phyloP scores from a whole-genome alignment of 37 sponge, comb jelly and placozoan species.

The Aplysina aerophoba region DNA sequence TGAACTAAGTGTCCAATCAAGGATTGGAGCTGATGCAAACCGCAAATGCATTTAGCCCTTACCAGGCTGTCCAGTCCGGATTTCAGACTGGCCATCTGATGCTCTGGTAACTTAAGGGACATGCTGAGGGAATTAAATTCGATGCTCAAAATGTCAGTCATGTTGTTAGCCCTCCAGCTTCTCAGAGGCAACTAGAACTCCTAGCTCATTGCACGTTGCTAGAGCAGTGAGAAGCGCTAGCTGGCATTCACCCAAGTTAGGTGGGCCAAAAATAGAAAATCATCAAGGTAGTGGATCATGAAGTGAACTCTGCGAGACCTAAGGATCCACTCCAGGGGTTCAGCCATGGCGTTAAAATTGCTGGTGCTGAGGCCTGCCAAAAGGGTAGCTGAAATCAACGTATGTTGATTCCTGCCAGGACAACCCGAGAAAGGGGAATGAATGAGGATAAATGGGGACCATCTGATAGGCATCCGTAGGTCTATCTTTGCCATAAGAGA shows the following conservation, averaged over 20 bases:
- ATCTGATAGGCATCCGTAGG: neutral
- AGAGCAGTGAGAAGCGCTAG: neutral
- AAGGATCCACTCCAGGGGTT: conserved; percentile 32
- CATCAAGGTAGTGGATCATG: conserved; percentile 24
- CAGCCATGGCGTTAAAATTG: conserved; percentile 20
- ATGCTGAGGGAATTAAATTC: too few species aligned
- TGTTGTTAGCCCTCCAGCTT: conserved; percentile 14
- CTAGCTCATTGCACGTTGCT: neutral
- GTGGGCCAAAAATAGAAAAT: conserved; percentile 9
- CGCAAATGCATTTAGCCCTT: neutral
- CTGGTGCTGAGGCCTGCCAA: neutral
- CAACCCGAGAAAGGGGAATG: neutral
- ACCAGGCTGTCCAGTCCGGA: too few species aligned
- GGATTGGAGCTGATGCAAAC: conserved; percentile 9
- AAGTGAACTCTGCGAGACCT: neutral
- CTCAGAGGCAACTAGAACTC: conserved; percentile 3
- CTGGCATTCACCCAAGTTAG: neutral
- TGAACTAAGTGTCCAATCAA: conserved; percentile 22
- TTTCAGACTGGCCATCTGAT: too few species aligned
- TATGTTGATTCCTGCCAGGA: neutral
- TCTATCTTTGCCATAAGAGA: conserved; percentile 24
- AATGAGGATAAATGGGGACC: neutral
- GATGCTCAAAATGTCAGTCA: neutral
- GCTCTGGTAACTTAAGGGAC: too few species aligned
- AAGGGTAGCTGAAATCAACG: too few species aligned